Base-by-base conservation (phyloP, 2,797 vertebrate species). In the Cynodonichthys magdalenae region DNA sequence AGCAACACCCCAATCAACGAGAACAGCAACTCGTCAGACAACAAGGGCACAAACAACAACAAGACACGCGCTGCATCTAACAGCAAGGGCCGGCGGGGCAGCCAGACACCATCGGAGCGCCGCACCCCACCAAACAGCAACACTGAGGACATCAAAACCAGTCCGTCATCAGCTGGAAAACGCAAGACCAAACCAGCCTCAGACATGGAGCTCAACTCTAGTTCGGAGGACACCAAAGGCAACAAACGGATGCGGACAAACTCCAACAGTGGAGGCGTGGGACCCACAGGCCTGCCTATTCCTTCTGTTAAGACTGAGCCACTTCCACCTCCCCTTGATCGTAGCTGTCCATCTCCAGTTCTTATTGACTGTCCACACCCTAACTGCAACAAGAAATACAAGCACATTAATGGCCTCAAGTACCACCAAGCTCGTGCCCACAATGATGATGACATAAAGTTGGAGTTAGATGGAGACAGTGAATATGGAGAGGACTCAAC, bases 351-450 rank as follows among this genome's bases (percentile, higher is more conserved):
- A 2, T 99, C 98, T 18, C 98, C 98, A 0, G 94, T 98, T 69
- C 96, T 99, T 64, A 99, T 99, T 12, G 97, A 99, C 85, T 99
- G 98, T 55, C 98, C 98, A 36, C 97, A 99, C 84, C 98, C 98
- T 10, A 99, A 99, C 89, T 99, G 98, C 86, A 99, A 97, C 94
- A 99, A 99, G 85, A 99, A 97, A 75, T 99, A 99, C 90, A 99
- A 99, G 95, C 98, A 99, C 95, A 98, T 99, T 79, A 99, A 99
- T 0, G 98, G 98, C 51, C 94, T 99, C 29, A 98, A 99, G 85
- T 99, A 99, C 83, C 98, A 99, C 87, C 98, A 99, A 92, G 96
- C 98, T 31, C 97, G 98, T 0, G 98, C 97, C 0, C 98, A 99
- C 81, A 98, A 96, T 0, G 97, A 92, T 51, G 90, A 98, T 0